A percentile compares a stretch with the other conserved stretches of the same genome.
Conservation (phyloP, 2,888 invertebrate species). For the Andrena bucephala region DNA sequence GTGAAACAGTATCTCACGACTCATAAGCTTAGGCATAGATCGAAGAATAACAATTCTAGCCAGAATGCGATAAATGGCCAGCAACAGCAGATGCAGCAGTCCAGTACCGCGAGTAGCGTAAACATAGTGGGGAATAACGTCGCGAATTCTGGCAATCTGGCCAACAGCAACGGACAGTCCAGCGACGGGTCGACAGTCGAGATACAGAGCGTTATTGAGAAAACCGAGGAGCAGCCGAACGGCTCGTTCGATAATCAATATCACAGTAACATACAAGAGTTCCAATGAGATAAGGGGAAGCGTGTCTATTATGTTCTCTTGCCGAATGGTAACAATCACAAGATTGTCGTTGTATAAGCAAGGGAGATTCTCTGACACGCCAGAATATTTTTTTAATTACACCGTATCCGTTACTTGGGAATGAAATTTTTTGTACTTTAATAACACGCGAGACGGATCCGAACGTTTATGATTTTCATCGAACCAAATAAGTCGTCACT, state of each 20-base stretch:
- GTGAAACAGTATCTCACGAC: conserved; percentile 88
- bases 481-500: conserved; percentile 28
- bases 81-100: conserved; percentile 75
- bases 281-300: conserved; percentile 85
- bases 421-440: conserved; percentile 68
- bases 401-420: conserved; percentile 42
- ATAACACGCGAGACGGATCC: conserved; percentile 56
- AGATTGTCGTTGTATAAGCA: conserved; percentile 82
- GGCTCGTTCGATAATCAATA: conserved; percentile 80
- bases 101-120: conserved; percentile 62
- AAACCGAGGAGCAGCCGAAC: conserved; percentile 73
- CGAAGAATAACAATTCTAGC: conserved; percentile 80
- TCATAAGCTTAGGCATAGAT: conserved; percentile 87
- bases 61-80: conserved; percentile 69
- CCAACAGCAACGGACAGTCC: conserved; percentile 75
- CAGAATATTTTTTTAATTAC: conserved; percentile 59
- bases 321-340: conserved; percentile 84
- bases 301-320: conserved; percentile 84
- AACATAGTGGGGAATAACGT: conserved; percentile 64
- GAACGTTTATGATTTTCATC: conserved; percentile 60
- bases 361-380: conserved; percentile 70
- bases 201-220: conserved; percentile 81
- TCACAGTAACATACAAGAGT: conserved; percentile 79
- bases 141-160: conserved; percentile 66
- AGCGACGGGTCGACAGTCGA: conserved; percentile 78